Base-by-base conservation (phyloP, 1,140 invertebrate genomes). In the Drosophila setifemur region DNA sequence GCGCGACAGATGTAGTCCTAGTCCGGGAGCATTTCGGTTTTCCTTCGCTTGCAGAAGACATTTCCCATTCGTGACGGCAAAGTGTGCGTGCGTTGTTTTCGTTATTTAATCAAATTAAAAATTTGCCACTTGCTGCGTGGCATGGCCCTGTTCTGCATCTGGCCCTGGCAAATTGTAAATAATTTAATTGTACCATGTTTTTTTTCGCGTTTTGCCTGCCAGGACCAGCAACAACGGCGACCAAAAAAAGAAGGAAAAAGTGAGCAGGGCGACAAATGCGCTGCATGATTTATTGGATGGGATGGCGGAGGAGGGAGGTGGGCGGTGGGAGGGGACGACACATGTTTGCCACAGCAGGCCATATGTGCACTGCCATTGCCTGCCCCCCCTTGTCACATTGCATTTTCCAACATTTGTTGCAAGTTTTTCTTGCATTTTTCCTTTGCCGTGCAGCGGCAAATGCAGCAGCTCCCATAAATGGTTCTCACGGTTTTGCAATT, bases 401-500 rank as follows among this genome's bases (percentile, higher is more conserved):
- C 69, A 85, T 82, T 82, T 85, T 85, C 78, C 78, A 82, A 43
- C 78, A 70, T 77, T 82, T 83, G 73, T 69, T 68, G 73, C 79
- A 70, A 69, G 69, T 78, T 77, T 82, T 85, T 82, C 78, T 81
- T 76, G 78, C 77, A 61, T 72, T 82, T 81, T 81, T 79, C 73
- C 74, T 82, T 77, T 39, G 52, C 50, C 53, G 50, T 21, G 19
- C 28, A 14, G 28, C 4, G 28, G n/a, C 25, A 8, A 23, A 11
- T 29, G 12, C 26, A 37, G 11, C 64, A 67, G 69, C 64, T 73
- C 55, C 78, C 78, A 85, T 85, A 82, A 82, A 82, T 78, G 78
- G 78, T 85, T 82, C 78, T 78, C 78, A 82, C 78, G 78, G 73
- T 82, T 85, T 85, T 60, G 73, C 73, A 85, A 82, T 68, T 53